These are phyloP conservation scores for Malacoraja senta DNA, from an alignment of 2,797 vertebrate genomes.

Conservation along the genomic window DNA sequence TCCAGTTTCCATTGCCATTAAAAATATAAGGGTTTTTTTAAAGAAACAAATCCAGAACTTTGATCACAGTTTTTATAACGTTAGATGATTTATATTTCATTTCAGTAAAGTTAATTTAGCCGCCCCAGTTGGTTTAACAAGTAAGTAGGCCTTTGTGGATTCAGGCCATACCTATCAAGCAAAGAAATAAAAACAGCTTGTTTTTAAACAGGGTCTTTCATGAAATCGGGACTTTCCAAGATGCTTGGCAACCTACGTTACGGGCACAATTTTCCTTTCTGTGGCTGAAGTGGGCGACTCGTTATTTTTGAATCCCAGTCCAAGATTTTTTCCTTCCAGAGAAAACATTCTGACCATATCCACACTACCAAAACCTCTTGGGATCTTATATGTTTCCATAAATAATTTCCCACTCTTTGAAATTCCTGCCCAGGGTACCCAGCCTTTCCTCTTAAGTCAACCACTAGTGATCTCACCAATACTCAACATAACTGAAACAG, in stretches of 20 bases:
- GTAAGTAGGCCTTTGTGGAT: slow-evolving; percentile 4
- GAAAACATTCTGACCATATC: no score
- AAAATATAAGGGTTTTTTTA: not conserved
- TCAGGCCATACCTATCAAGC: not conserved
- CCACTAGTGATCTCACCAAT: no score
- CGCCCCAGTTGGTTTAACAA: not conserved
- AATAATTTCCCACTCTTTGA: no score
- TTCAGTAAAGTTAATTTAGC: slow-evolving; percentile 6
- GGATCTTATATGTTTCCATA: no score
- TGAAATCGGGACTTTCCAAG: not conserved
- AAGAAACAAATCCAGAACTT: slow-evolving; percentile 4
- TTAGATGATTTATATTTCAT: not conserved
- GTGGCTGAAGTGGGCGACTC: no score
- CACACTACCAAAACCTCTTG: no score
- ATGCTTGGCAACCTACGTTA: not conserved
- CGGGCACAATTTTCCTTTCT: no score
- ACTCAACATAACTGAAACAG: no score
- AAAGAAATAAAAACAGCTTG: not conserved
- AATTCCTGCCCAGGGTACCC: no score
- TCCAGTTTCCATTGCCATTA: not conserved
- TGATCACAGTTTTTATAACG: slow-evolving; percentile 17
- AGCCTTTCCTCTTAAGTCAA: no score
- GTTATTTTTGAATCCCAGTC: no score
- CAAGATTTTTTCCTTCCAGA: no score
- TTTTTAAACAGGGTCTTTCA: not conserved